Percentiles rank a stretch among this genome's conserved stretches.
Conservation (phyloP, 2,797 vertebrate species). For the Phyllotis vaccarum region DNA sequence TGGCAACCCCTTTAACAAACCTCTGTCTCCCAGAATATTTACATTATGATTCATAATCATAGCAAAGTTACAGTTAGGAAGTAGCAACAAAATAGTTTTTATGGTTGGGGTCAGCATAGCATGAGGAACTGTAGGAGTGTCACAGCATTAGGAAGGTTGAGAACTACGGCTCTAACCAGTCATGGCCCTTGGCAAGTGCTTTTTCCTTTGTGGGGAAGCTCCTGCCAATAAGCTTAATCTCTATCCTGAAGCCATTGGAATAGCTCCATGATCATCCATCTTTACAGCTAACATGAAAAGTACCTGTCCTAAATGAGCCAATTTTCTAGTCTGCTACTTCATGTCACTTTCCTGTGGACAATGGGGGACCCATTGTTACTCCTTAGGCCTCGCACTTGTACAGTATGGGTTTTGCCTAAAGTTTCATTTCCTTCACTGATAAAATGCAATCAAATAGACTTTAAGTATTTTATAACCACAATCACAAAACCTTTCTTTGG, state of each 20-base stretch:
- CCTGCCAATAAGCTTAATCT: background rate
- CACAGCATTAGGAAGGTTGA: too few species aligned
- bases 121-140: background rate
- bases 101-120: background rate
- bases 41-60: background rate
- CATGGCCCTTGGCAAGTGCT: background rate
- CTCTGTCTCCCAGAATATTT: background rate
- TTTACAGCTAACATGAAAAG: slow-evolving; percentile 12
- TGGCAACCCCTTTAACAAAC: background rate
- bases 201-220: background rate
- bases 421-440: background rate
- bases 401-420: background rate
- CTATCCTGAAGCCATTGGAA: background rate
- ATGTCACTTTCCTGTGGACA: background rate
- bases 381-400: background rate
- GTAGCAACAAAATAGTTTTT: background rate
- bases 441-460: background rate
- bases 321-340: background rate
- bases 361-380: background rate
- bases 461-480: background rate
- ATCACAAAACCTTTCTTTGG: background rate
- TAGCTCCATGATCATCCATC: background rate
- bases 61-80: background rate
- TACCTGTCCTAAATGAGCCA: background rate
- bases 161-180: background rate